Percentiles rank a stretch among this genome's conserved stretches.
Conservation (phyloP, 2,113 vertebrate genomes). For the Varanus komodoensis region DNA sequence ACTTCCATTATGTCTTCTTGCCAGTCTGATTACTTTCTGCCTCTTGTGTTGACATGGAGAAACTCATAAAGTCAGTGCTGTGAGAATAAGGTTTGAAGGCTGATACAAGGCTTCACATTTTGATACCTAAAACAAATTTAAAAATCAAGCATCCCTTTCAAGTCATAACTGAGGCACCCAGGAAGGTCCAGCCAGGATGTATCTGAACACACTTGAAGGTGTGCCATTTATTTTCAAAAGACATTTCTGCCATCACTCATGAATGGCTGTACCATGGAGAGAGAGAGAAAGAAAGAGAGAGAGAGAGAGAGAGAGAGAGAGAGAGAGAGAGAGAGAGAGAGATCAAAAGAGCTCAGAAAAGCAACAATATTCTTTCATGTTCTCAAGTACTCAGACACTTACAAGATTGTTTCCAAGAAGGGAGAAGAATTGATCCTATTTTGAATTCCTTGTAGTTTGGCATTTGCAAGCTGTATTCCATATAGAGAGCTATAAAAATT, state of each 20-base stretch:
- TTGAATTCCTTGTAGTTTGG: slow-evolving; percentile 76
- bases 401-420: slow-evolving; percentile 81
- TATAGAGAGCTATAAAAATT: slow-evolving; percentile 65
- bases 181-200: slow-evolving; percentile 79
- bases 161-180: slow-evolving; percentile 74
- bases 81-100: slow-evolving; percentile 73
- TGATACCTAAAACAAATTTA: slow-evolving; percentile 76
- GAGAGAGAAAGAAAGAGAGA: slow-evolving; percentile 53
- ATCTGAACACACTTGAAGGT: slow-evolving; percentile 80
- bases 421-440: slow-evolving; percentile 79
- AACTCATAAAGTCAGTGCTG: slow-evolving; percentile 69
- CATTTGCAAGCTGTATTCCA: slow-evolving; percentile 65
- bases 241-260: slow-evolving; percentile 79
- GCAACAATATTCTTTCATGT: slow-evolving; percentile 83
- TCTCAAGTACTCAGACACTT: slow-evolving; percentile 76
- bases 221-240: slow-evolving; percentile 85
- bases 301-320: slow-evolving; percentile 34
- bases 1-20: slow-evolving; percentile 64
- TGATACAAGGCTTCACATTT: slow-evolving; percentile 80
- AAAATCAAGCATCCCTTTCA: slow-evolving; percentile 79
- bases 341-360: slow-evolving; percentile 83
- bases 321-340: slow-evolving; percentile 52
- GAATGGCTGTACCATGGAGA: slow-evolving; percentile 78
- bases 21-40: slow-evolving; percentile 75
- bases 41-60: slow-evolving; percentile 76